Evolutionary conservation across 2,797 vertebrate species (phyloP), one percentile per base, ranked within the genome.

Genomic region (Cynopterus sphinx): DNA sequence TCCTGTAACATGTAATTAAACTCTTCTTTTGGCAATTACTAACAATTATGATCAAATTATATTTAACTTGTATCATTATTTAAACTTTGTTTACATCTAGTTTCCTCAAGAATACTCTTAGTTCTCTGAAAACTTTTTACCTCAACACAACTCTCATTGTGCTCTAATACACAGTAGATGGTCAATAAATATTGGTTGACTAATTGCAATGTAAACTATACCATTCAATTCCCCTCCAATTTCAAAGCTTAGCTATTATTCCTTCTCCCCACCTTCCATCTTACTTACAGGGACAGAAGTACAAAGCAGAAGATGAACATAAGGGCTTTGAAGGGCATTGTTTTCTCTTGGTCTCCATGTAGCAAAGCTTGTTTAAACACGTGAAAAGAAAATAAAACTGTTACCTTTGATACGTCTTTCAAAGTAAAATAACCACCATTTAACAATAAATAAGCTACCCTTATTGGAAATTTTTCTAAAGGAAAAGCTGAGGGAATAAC

Each of bases 341-440:
- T 49, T 85, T 90, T 61, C 79, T 84, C 26, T 84, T 49, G 65
- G 33, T 53, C 59, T 81, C 39, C 70, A 57, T 33, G 33, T 2
- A 79, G 63, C 15, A 94, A 94, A 90, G 83, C 5, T 59, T 83
- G 5, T 65, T 90, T 90, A 87, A 87, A 70, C 36, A 70, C 6
- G 22, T 61, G 26, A 94, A 90, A 92, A 81, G 17, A 87, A 6
- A 87, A 87, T 63, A 55, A 87, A 90, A 75, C 26, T 46, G 94
- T 78, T 83, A 88, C 17, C 65, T 78, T 87, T 65, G 16, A 53
- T 33, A 92, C 19, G 26, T 65, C 70, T 77, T 92, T 87, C 53
- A 75, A 83, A 96, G 51, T 79, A 89, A 95, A 87, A 90, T 36
- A 31, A 84, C 51, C 26, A 87, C 59, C 16, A 67, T 46, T 91